phyloP scores from a whole-genome alignment of 2,888 invertebrate genomes.

The Drosophila colorata region DNA sequence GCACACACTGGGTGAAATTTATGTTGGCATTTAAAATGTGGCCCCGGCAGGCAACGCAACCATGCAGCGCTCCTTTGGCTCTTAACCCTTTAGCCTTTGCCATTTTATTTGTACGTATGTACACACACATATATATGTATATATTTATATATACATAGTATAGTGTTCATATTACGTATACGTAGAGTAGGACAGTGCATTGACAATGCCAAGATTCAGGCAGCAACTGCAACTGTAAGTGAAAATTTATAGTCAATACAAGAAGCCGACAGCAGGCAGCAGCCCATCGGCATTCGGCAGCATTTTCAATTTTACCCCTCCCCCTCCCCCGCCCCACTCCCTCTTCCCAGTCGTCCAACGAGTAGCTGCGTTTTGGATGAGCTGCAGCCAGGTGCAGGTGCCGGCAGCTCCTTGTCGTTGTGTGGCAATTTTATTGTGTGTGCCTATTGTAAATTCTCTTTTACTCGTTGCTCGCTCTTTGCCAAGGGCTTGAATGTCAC shows the following conservation, averaged over 20 bases:
- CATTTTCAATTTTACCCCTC: conserved; percentile 50
- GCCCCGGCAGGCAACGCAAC: conserved; percentile 46
- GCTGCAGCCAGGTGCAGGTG: conserved; percentile 13
- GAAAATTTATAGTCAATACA: conserved; percentile 75
- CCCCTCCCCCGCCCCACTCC: neutral
- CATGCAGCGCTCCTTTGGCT: conserved; percentile 30
- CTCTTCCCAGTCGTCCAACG: too few relatives aligned
- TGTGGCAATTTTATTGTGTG: conserved; percentile 77
- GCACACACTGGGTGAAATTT: conserved; percentile 46
- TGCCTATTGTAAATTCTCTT: conserved; percentile 78
- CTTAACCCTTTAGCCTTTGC: conserved; percentile 46
- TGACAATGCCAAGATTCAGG: conserved; percentile 59
- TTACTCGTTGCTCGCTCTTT: conserved; percentile 51
- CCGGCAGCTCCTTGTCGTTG: conserved; percentile 33
- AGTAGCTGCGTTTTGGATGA: neutral
- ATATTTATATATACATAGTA: conserved; percentile 5
- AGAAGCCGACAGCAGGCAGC: conserved; percentile 26
- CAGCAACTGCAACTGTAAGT: conserved; percentile 53
- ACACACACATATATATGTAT: conserved; percentile 2
- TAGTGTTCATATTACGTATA: conserved; percentile 46
- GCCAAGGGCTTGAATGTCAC: conserved; percentile 47
- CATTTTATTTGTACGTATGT: conserved; percentile 48
- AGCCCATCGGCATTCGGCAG: conserved; percentile 13
- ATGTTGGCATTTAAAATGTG: conserved; percentile 72
- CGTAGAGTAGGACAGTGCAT: conserved; percentile 34